Evolutionary conservation across 2,113 vertebrate genomes (phyloP).

Genomic region (Suncus etruscus): DNA sequence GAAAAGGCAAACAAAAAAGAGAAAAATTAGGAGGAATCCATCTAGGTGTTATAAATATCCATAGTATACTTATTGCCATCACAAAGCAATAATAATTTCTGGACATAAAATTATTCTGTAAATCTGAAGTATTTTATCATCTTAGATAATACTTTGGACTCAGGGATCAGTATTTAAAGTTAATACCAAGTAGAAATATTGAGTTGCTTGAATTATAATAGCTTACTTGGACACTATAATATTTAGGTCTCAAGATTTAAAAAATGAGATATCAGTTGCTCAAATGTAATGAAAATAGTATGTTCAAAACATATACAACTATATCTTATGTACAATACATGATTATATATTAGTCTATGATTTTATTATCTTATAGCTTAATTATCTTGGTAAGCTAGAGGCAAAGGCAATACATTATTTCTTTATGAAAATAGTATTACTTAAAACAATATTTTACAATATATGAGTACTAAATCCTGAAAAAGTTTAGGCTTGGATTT

Average conservation of each 20-base stretch:
- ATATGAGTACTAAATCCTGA: slow-evolving; percentile 8
- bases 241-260: background rate
- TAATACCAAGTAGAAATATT: background rate
- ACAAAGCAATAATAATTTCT: background rate
- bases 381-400: background rate
- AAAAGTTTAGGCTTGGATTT: slow-evolving; percentile 40
- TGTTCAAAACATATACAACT: background rate
- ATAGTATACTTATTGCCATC: background rate
- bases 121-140: background rate
- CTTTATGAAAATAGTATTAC: background rate
- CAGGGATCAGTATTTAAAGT: background rate
- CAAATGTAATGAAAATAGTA: background rate
- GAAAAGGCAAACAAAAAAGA: too few species aligned
- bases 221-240: background rate
- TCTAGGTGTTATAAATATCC: too few species aligned
- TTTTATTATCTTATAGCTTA: background rate
- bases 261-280: slow-evolving; percentile 30
- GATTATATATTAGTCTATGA: background rate
- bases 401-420: background rate
- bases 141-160: background rate
- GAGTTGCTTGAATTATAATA: background rate
- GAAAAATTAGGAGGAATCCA: too few species aligned
- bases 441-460: slow-evolving; percentile 36
- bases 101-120: background rate
- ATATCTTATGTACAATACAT: background rate